phyloP scores from a whole-genome alignment of 1,140 invertebrate genomes.

The Phocides pigmalion region DNA sequence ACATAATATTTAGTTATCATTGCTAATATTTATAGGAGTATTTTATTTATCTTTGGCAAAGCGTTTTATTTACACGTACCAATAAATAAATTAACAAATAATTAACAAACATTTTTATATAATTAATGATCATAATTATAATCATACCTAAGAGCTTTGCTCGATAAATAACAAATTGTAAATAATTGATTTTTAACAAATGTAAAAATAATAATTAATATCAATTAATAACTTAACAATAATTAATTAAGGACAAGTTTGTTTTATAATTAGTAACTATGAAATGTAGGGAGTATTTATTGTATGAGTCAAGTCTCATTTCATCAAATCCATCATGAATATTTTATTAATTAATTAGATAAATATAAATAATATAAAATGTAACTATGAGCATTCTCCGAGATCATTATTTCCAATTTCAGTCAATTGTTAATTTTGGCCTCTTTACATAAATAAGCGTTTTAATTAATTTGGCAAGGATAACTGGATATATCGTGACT shows the following conservation, averaged over 20 bases:
- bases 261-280: no score
- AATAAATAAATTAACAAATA: background rate
- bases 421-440: slow-evolving; percentile 17
- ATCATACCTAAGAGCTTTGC: slow-evolving; percentile 19
- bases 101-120: no score
- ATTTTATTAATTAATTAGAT: slow-evolving; percentile 1
- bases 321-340: slow-evolving; percentile 19
- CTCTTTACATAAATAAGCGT: background rate
- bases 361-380: slow-evolving; percentile 9
- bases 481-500: background rate
- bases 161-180: slow-evolving; percentile 2
- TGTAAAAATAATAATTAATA: slow-evolving; percentile 9
- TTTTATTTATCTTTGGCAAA: slow-evolving; percentile 65
- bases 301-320: slow-evolving; percentile 17
- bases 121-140: no score
- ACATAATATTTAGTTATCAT: slow-evolving; percentile 42
- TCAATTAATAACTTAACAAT: background rate
- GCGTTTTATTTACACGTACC: slow-evolving; percentile 56
- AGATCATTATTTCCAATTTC: slow-evolving; percentile 25
- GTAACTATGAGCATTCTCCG: slow-evolving; percentile 16
- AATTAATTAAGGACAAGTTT: no score
- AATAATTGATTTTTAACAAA: background rate
- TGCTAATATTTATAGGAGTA: slow-evolving; percentile 49
- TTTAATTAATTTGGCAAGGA: background rate
- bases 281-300: no score